Percentiles rank a stretch among this genome's conserved stretches.
These are phyloP conservation scores for Peromyscus melanophrys DNA, from an alignment of 2,797 vertebrate genomes.

Conservation along the genomic window DNA sequence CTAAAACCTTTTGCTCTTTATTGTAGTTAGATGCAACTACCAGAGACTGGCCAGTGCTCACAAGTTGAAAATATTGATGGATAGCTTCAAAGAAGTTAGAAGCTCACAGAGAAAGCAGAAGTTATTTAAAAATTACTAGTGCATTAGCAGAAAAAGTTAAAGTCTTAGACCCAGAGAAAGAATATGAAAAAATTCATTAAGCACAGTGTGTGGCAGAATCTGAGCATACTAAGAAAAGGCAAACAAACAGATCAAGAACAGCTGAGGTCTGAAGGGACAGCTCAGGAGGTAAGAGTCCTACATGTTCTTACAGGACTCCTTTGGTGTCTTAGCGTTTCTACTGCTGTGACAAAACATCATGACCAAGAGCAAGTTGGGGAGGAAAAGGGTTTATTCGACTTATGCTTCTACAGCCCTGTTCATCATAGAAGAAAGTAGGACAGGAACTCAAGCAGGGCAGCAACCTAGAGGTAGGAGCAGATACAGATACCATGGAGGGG, in stretches of 20 bases:
- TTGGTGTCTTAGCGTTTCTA: background rate
- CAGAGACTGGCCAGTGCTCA: background rate
- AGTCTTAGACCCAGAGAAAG: background rate
- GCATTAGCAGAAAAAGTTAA: background rate
- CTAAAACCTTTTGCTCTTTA: background rate
- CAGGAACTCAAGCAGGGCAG: background rate
- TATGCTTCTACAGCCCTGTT: background rate
- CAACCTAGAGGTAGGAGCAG: background rate
- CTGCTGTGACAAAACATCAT: background rate
- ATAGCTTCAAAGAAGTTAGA: background rate
- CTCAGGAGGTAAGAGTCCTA: background rate
- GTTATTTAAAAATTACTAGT: background rate
- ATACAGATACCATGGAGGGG: background rate
- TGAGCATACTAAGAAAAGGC: background rate
- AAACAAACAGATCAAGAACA: background rate
- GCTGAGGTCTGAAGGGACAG: background rate
- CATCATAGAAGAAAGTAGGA: background rate
- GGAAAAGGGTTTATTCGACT: background rate
- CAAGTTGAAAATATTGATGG: background rate
- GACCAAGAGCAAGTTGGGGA: background rate
- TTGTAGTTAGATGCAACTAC: background rate
- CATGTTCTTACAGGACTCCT: background rate
- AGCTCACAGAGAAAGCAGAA: background rate
- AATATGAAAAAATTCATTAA: background rate
- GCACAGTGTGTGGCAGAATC: background rate